Evolutionary conservation across 1,140 invertebrate genomes (phyloP).

Genomic region (Cydia fagiglandana): DNA sequence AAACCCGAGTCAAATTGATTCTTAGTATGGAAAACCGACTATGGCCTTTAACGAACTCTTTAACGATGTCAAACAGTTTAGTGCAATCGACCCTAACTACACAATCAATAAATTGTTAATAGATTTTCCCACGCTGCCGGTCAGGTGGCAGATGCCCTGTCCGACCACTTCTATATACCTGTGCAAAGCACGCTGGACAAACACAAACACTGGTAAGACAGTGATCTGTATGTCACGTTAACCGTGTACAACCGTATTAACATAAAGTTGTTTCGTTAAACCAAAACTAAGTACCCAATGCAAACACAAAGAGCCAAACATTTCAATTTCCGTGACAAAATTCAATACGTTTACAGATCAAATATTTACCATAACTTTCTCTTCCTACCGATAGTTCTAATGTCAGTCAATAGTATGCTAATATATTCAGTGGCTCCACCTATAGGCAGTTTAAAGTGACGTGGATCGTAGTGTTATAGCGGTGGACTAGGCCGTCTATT

Average conservation of each 20-base stretch:
- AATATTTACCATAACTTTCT: slow-evolving; percentile 32
- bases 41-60: too few relatives aligned
- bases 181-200: background rate
- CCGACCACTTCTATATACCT: background rate
- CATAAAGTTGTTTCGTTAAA: slow-evolving; percentile 28
- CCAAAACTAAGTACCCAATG: slow-evolving; percentile 19
- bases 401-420: slow-evolving; percentile 24
- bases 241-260: slow-evolving; percentile 25
- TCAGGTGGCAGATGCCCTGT: background rate
- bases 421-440: slow-evolving; percentile 28
- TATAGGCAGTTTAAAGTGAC: background rate
- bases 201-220: slow-evolving; percentile 15
- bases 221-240: slow-evolving; percentile 21
- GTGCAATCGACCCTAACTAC: too few relatives aligned
- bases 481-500: background rate
- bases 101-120: too few relatives aligned
- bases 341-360: slow-evolving; percentile 24
- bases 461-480: background rate
- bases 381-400: slow-evolving; percentile 30
- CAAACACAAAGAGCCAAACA: slow-evolving; percentile 13
- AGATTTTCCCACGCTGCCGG: background rate
- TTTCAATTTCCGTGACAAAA: slow-evolving; percentile 31
- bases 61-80: too few relatives aligned
- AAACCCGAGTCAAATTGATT: too few relatives aligned
- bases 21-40: too few relatives aligned